Evolutionary conservation across 2,888 invertebrate species (phyloP).

Genomic region (Pachymerium ferrugineum): DNA sequence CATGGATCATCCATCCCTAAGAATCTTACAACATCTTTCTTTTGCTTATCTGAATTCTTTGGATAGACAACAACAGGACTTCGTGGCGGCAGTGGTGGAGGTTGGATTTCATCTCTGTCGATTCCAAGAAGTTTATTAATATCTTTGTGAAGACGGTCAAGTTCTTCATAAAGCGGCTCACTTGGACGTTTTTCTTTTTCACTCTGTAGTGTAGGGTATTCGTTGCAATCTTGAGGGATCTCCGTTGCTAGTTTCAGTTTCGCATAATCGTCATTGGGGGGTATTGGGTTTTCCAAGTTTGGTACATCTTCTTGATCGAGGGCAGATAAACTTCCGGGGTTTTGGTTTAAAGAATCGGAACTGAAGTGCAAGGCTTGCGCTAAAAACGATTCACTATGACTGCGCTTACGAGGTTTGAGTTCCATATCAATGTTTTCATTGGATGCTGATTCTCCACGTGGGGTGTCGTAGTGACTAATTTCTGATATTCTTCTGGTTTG

Average conservation of each 20-base stretch:
- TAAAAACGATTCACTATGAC: background rate
- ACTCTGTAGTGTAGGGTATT: background rate
- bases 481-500: background rate
- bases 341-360: background rate
- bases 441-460: background rate
- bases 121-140: constrained; percentile 36
- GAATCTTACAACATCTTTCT: constrained; percentile 4
- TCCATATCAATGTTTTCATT: too few species aligned
- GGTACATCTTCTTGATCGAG: background rate
- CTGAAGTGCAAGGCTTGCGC: background rate
- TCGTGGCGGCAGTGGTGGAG: constrained; percentile 35
- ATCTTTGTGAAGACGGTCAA: constrained; percentile 35
- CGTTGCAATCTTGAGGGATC: background rate
- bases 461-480: background rate
- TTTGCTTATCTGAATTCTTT: background rate
- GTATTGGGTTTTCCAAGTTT: background rate
- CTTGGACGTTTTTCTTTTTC: background rate
- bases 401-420: background rate
- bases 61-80: background rate
- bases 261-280: background rate
- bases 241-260: background rate
- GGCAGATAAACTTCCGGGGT: background rate
- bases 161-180: constrained; percentile 36
- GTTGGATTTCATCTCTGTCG: background rate
- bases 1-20: constrained; percentile 18